Evolutionary conservation across 2,888 invertebrate genomes (phyloP).

Genomic region (Drosophila merina): DNA sequence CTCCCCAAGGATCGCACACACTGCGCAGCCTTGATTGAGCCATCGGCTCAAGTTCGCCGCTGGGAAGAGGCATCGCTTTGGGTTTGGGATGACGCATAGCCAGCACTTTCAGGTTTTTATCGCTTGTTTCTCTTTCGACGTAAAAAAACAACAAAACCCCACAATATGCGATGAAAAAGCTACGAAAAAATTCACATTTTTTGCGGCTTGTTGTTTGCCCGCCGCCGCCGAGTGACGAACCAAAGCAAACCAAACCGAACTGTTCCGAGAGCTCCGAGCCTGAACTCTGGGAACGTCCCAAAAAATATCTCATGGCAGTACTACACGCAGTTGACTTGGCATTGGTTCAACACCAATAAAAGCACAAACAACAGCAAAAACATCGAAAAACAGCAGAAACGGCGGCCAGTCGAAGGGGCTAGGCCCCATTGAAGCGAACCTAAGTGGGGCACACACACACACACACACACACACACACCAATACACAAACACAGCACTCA

Average conservation of each 20-base stretch:
- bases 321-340: conserved; percentile 66
- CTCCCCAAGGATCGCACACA: conserved; percentile 44
- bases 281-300: conserved; percentile 63
- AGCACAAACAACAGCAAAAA: conserved; percentile 2
- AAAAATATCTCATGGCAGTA: conserved; percentile 44
- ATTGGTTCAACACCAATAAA: conserved; percentile 60
- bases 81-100: conserved; percentile 61
- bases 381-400: conserved; percentile 4
- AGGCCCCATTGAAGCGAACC: conserved; percentile 46
- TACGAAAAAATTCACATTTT: conserved; percentile 37
- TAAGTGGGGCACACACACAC: conserved; percentile 42
- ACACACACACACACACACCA: too few species aligned
- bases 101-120: conserved; percentile 66
- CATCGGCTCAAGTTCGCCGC: conserved; percentile 40
- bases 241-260: conserved; percentile 20
- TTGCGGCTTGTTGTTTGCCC: conserved; percentile 52
- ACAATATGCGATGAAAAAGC: conserved; percentile 17
- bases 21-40: conserved; percentile 44
- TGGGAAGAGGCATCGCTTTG: conserved; percentile 37
- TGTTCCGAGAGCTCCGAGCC: conserved; percentile 4
- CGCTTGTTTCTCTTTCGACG: conserved; percentile 35
- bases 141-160: conserved; percentile 5
- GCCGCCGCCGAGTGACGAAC: conserved; percentile 65
- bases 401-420: conserved; percentile 34
- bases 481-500: background rate